phyloP scores from a whole-genome alignment of 2,113 vertebrate species.

The Catharus minimus region DNA sequence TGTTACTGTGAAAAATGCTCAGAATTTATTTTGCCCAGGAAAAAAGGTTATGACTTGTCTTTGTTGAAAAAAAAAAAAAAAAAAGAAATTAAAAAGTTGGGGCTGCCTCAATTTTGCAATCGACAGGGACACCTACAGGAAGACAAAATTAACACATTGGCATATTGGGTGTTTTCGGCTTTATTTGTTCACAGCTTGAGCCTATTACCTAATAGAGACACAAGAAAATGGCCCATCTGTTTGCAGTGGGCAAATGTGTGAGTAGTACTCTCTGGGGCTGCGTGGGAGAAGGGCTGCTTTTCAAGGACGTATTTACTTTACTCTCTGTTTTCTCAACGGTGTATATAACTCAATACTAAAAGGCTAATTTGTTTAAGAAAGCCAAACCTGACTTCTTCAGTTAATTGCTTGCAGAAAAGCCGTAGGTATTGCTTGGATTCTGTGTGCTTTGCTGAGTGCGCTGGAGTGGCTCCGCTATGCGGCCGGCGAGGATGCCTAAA shows the following conservation, averaged over 20 bases:
- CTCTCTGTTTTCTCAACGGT: constrained; percentile 67
- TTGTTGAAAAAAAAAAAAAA: background rate
- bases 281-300: constrained; percentile 59
- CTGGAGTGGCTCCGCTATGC: background rate
- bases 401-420: constrained; percentile 65
- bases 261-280: constrained; percentile 50
- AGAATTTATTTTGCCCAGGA: background rate
- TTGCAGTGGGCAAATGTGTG: constrained; percentile 64
- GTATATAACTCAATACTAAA: constrained; percentile 64
- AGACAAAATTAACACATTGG: constrained; percentile 58
- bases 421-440: constrained; percentile 23
- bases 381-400: constrained; percentile 62
- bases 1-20: background rate
- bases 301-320: constrained; percentile 62
- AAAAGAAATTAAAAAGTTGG: background rate
- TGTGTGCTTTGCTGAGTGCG: constrained; percentile 30
- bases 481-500: background rate
- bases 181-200: constrained; percentile 72
- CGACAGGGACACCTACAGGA: constrained; percentile 66
- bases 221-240: constrained; percentile 71
- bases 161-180: constrained; percentile 70
- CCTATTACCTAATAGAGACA: constrained; percentile 70
- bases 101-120: constrained; percentile 20
- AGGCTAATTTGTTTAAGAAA: constrained; percentile 71
- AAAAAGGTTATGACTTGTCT: background rate